Conservation (phyloP, 2,113 vertebrate species). For the Semicossyphus pulcher region DNA sequence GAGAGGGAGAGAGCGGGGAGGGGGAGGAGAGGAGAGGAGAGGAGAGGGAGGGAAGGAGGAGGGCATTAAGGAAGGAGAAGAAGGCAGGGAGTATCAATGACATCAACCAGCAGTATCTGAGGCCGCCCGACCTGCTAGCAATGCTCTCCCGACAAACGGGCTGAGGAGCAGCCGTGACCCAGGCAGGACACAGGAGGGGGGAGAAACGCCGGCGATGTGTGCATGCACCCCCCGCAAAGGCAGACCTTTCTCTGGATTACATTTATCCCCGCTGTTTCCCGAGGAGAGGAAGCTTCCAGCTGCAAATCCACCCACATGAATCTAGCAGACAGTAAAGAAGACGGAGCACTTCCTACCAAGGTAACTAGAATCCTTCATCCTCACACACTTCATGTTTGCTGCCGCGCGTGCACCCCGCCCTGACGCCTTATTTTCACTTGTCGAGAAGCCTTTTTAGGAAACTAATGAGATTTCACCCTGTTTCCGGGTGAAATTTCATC, state of each 20-base stretch:
- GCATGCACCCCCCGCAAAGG: slow-evolving; percentile 64
- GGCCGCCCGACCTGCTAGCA: slow-evolving; percentile 57
- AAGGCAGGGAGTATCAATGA: slow-evolving; percentile 79
- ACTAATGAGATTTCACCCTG: slow-evolving; percentile 21
- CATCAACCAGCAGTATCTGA: slow-evolving; percentile 78
- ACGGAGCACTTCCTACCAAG: slow-evolving; percentile 74
- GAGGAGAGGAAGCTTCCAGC: slow-evolving; percentile 67
- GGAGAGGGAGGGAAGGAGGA: slow-evolving; percentile 57
- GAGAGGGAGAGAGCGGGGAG: slow-evolving; percentile 28
- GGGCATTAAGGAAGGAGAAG: slow-evolving; percentile 78
- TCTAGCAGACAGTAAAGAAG: slow-evolving; percentile 61
- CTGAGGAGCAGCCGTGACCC: slow-evolving; percentile 67
- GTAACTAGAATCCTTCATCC: slow-evolving; percentile 46
- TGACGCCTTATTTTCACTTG: slow-evolving; percentile 31
- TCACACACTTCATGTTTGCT: slow-evolving; percentile 2
- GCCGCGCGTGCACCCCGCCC: slow-evolving; percentile 66
- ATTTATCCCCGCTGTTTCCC: slow-evolving; percentile 50
- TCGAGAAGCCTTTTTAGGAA: slow-evolving; percentile 26
- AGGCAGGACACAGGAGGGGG: slow-evolving; percentile 44
- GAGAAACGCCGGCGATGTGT: slow-evolving; percentile 59
- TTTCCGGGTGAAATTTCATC: not conserved
- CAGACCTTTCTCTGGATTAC: slow-evolving; percentile 74
- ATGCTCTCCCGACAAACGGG: slow-evolving; percentile 70
- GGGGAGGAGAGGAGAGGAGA: not conserved
- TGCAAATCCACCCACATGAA: slow-evolving; percentile 79